phyloP scores from a whole-genome alignment of 2,797 vertebrate species.

The Labroides dimidiatus region DNA sequence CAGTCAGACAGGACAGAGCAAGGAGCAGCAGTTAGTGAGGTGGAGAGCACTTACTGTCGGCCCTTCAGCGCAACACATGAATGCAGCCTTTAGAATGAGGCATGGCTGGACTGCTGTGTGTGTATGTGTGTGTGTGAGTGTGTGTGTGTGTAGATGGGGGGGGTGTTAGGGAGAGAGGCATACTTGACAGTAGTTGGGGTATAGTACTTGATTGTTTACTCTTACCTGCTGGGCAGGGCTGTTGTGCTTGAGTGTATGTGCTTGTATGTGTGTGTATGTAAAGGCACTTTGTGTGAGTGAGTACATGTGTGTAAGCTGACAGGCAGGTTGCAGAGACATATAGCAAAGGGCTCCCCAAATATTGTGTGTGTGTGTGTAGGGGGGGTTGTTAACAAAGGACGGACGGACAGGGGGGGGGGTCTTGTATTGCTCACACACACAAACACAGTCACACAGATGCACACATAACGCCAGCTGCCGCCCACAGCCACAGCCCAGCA shows the following conservation, averaged over 20 bases:
- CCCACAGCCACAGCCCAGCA: constrained; percentile 70
- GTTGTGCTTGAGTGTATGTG: constrained; percentile 52
- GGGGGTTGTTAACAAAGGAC: constrained; percentile 71
- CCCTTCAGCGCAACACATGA: constrained; percentile 74
- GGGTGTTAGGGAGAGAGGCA: constrained; percentile 10
- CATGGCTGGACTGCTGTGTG: constrained; percentile 65
- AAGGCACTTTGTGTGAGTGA: constrained; percentile 20
- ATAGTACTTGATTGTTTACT: constrained; percentile 76
- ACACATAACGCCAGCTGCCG: constrained; percentile 75
- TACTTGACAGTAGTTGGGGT: constrained; percentile 70
- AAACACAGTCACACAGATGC: constrained; percentile 49
- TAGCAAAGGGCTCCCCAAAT: constrained; percentile 57
- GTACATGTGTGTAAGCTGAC: constrained; percentile 55
- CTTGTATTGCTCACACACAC: constrained; percentile 59
- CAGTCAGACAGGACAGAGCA: constrained; percentile 48
- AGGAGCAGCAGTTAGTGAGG: constrained; percentile 83
- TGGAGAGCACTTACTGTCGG: constrained; percentile 82
- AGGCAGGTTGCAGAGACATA: constrained; percentile 50
- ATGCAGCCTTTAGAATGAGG: constrained; percentile 75
- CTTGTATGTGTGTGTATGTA: constrained; percentile 11
- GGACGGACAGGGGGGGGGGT: constrained; percentile 38
- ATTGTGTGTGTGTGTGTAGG: constrained; percentile 3
- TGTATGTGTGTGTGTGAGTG: constrained; percentile 35
- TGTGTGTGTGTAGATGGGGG: constrained; percentile 10
- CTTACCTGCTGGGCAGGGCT: constrained; percentile 69